phyloP scores from a whole-genome alignment of 2,797 vertebrate species.

The Acrossocheilus wenchowensis region DNA sequence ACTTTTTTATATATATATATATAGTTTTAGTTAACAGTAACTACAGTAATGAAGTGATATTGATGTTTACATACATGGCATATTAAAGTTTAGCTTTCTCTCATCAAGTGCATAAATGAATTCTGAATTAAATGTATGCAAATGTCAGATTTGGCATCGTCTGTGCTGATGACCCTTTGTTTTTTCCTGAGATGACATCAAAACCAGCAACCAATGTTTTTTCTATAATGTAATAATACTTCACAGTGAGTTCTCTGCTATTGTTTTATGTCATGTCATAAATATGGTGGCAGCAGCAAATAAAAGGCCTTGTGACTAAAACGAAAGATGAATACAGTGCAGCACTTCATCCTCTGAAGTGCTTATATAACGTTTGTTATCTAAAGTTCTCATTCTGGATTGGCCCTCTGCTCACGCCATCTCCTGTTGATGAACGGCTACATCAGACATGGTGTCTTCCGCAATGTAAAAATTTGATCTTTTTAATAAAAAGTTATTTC shows the following conservation, averaged over 20 bases:
- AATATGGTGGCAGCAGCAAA: not conserved
- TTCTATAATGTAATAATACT: not conserved
- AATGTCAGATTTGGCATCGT: not conserved
- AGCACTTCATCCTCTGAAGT: conserved; percentile 25
- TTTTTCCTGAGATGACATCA: not conserved
- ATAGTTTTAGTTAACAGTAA: not conserved
- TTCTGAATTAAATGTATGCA: not conserved
- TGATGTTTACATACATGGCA: not conserved
- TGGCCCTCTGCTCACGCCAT: not conserved
- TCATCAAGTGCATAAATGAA: not conserved
- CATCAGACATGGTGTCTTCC: not conserved
- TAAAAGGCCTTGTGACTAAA: conserved; percentile 9
- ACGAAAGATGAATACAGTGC: not conserved
- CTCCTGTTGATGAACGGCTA: not conserved
- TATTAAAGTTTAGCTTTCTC: not conserved
- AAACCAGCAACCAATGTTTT: not conserved
- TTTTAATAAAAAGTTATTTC: conserved; percentile 20
- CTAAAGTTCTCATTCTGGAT: conserved; percentile 20
- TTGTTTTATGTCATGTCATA: not conserved
- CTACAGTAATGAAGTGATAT: not conserved
- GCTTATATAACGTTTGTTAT: conserved; percentile 13
- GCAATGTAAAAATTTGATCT: fast-evolving
- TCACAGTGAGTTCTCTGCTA: not conserved
- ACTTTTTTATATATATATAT: too few species aligned
- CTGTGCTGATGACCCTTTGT: not conserved